Conservation (phyloP, 2,888 invertebrate genomes). For the Troides helena region DNA sequence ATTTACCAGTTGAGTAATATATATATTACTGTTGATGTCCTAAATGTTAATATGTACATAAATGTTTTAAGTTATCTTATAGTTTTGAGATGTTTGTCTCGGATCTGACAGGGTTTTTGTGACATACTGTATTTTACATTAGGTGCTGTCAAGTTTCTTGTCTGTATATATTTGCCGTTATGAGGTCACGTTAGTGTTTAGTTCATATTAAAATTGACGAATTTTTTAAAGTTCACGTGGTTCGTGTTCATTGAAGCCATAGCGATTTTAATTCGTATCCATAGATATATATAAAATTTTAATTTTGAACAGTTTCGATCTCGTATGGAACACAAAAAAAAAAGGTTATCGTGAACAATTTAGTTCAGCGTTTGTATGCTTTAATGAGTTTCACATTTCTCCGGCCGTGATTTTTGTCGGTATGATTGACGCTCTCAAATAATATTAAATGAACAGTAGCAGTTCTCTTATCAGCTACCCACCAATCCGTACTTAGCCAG, state of each 20-base stretch:
- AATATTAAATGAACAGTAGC: no score
- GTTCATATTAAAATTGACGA: neutral
- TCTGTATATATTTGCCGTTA: neutral
- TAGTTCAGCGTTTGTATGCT: neutral
- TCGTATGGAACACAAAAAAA: neutral
- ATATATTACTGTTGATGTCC: neutral
- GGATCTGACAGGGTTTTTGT: slow-evolving; percentile 26
- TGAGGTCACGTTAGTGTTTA: neutral
- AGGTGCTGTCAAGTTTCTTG: neutral
- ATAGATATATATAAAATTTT: neutral
- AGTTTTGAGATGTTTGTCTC: neutral
- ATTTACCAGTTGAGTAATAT: neutral
- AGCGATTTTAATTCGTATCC: neutral
- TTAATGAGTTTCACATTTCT: neutral
- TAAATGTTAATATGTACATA: slow-evolving; percentile 3
- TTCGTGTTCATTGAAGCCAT: neutral
- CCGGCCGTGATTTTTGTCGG: no score
- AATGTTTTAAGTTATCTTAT: neutral
- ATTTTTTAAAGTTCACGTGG: neutral
- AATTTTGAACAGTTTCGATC: neutral
- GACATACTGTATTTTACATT: slow-evolving; percentile 13
- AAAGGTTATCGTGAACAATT: neutral
- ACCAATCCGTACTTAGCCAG: no score
- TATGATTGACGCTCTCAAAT: no score
- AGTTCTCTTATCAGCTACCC: no score